Percentiles rank a stretch among this genome's conserved stretches.
Conservation (phyloP, 92 coral and sea anemone genomes). For the Zoanthus sansibaricus region DNA sequence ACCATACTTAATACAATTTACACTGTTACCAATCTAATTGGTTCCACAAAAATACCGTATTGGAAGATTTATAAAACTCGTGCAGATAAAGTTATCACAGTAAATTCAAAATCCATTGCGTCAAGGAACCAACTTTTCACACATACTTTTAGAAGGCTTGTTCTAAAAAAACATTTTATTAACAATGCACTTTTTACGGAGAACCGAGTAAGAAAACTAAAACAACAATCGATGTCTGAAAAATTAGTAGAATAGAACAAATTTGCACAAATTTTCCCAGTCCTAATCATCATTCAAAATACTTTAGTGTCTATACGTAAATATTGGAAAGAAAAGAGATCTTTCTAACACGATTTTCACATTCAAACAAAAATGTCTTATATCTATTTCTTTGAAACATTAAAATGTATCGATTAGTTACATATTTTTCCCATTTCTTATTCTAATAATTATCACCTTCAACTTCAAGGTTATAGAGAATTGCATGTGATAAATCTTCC, state of each 20-base stretch:
- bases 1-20: neutral
- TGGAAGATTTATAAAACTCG: neutral
- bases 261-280: neutral
- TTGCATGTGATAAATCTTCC: neutral
- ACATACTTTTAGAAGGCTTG: too few relatives aligned
- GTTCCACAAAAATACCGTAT: neutral
- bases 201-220: too few relatives aligned
- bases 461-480: neutral
- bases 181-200: too few relatives aligned
- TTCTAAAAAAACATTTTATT: too few relatives aligned
- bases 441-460: constrained; percentile 12
- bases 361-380: neutral
- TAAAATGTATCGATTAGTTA: neutral
- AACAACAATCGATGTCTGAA: neutral
- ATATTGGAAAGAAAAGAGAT: neutral
- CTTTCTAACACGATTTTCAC: neutral
- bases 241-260: too few relatives aligned
- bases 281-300: neutral
- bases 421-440: neutral
- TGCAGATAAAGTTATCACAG: too few relatives aligned
- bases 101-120: too few relatives aligned
- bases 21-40: neutral
- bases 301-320: neutral
- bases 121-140: too few relatives aligned
- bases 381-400: neutral